Evolutionary conservation across 64 coral and sea anemone genomes (phyloP), one percentile per base, ranked within the genome.

Genomic region (Astreopora myriophthalma): DNA sequence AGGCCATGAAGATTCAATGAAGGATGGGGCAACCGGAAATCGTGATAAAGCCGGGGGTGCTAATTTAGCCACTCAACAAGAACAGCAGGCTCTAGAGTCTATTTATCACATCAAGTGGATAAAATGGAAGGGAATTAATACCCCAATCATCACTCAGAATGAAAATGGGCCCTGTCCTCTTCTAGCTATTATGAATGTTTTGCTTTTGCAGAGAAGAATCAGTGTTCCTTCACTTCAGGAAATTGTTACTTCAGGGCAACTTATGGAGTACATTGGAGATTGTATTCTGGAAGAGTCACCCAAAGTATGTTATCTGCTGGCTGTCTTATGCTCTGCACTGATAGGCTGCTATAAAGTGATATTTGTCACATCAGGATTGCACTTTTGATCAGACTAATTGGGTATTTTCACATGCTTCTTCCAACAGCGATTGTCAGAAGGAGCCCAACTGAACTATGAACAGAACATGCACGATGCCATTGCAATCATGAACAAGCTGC

Each of bases 381-480:
- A 46, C 5, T n/a, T n/a, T n/a, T n/a, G n/a, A n/a, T n/a, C n/a
- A n/a, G 42, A 46, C 5, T 6, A 46, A 11, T 46, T 6, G 11
- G 42, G 42, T 46, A 46, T 46, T 46, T 46, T 46, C 42, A 71
- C 61, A 8, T 77, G 57, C 16, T 55, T 76, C 60, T 48, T 71
- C 10, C 39, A 1, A 35, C 73, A 99, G 97, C 95, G 73, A 20
- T 76, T 99, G 22, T 74, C 90, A 6, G 94, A 99, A 77, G 97
- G 97, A 63, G 94, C 93, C 31, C 97, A 99, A 44, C 86, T 95
- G 14, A 99, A 99, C 61, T 99, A 95, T 94, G 97, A 99, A 75
- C 97, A 99, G 71, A 99, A 99, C 35, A 99, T 99, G 97, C 90
- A 95, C 76, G 97, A 99, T 85, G 97, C 97, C 22, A 91, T 99